A percentile compares a stretch with the other conserved stretches of the same genome.
phyloP scores from a whole-genome alignment of 2,797 vertebrate genomes.

The Neosalanx taihuensis region DNA sequence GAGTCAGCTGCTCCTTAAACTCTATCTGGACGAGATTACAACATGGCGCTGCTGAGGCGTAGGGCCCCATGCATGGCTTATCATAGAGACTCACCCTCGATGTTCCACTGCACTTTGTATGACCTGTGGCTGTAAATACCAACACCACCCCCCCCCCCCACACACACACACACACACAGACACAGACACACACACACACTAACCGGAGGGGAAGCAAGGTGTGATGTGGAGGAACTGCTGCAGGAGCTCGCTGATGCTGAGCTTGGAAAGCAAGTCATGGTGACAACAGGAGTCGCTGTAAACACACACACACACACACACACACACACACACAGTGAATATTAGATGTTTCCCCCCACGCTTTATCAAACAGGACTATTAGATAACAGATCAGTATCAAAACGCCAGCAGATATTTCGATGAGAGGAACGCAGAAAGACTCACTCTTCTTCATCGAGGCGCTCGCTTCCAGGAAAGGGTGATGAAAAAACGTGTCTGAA shows the following conservation, averaged over 20 bases:
- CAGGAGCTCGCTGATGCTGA: constrained; percentile 95
- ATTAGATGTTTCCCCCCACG: not conserved
- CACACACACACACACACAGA: constrained; percentile 1
- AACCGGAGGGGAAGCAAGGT: constrained; percentile 94
- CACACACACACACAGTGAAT: constrained; percentile 5
- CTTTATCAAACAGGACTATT: too few relatives aligned
- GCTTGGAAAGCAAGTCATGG: constrained; percentile 91
- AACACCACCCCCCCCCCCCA: too few relatives aligned
- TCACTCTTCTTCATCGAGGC: constrained; percentile 94
- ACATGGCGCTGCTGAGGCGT: not conserved
- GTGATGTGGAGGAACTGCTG: constrained; percentile 96
- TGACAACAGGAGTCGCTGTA: constrained; percentile 80
- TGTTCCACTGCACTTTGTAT: not conserved
- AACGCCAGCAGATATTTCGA: not conserved
- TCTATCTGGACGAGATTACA: not conserved
- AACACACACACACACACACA: constrained; percentile 5
- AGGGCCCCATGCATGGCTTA: not conserved
- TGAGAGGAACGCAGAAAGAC: constrained; percentile 46
- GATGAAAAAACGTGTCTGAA: constrained; percentile 92
- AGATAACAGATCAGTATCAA: not conserved
- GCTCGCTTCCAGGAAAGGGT: constrained; percentile 91
- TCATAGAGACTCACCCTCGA: not conserved
- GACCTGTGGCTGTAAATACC: constrained; percentile 6
- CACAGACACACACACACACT: constrained; percentile 46
- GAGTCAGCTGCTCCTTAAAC: not conserved